Evolutionary conservation across 2,888 invertebrate species (phyloP).

Genomic region (Stenolophus ochropezus): DNA sequence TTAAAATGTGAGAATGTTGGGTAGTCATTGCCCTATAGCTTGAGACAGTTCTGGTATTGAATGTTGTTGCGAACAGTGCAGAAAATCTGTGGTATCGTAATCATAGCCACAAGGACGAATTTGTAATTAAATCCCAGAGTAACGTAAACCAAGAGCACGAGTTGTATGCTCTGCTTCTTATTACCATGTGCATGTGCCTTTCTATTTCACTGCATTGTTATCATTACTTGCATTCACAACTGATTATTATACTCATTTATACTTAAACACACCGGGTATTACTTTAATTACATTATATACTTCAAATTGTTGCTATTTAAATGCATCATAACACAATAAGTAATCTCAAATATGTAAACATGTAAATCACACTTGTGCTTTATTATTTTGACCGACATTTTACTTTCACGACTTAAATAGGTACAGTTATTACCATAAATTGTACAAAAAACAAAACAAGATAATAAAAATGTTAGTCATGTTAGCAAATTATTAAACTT

Average conservation of each 20-base stretch:
- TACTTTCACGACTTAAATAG: too few relatives aligned
- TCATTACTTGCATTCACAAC: conserved; percentile 3
- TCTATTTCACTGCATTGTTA: conserved; percentile 26
- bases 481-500: too few relatives aligned
- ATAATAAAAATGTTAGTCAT: too few relatives aligned
- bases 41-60: background rate
- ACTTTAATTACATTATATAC: background rate
- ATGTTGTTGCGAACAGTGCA: conserved; percentile 6
- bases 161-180: background rate
- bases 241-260: background rate
- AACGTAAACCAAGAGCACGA: background rate
- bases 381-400: too few relatives aligned
- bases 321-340: background rate
- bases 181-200: background rate
- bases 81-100: background rate
- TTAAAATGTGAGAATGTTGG: too few relatives aligned
- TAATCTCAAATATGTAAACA: too few relatives aligned
- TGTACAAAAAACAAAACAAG: too few relatives aligned
- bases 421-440: too few relatives aligned
- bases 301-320: background rate
- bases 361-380: too few relatives aligned
- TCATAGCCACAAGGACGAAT: conserved; percentile 9
- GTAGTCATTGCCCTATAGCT: background rate
- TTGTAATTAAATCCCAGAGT: conserved; percentile 1
- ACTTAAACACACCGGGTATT: background rate